Evolutionary conservation across 2,113 vertebrate genomes (phyloP), one percentile per base, ranked within the genome.

Genomic region (Thinocorus orbignyianus): DNA sequence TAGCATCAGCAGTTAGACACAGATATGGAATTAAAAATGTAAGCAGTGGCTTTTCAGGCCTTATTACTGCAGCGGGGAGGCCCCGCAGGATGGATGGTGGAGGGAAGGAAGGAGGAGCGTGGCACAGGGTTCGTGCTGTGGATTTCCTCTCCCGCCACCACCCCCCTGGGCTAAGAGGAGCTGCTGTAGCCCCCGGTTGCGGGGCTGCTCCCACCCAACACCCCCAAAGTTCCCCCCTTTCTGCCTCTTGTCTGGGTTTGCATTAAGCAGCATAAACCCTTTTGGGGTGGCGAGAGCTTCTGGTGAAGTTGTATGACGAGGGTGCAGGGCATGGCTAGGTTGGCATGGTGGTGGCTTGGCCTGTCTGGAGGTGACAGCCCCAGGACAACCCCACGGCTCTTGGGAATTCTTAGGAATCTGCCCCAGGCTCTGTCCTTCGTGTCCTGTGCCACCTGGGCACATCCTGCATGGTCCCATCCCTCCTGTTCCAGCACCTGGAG

Each of bases 1-100:
- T 91, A 93, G 95, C 97, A 93, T 95, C 93, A 94, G 96, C 88
- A 91, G 88, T 96, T 96, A 96, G 96, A 96, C 96, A 96, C 97
- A 97, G 97, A 95, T 95, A 96, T 58, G 90, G 97, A 95, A 95
- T 97, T 97, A 94, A 89, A 86, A 83, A 85, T 90, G 95, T 95
- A 92, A 94, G 96, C 82, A 83, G 82, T n/a, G 89, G 95, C 88
- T 93, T 94, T 94, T 57, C 93, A 89, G 92, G 80, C 48, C 66
- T 62, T 20, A 33, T 78, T 74, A 51, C 3, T 33, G 81, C 26
- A 31, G 86, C 7, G 0, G 92, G 92, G 88, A 92, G 86, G 79
- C 68, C 78, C 72, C 4, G 85, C 77, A 85, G 94, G 94, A 71
- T 0, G 83, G 86, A 49, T n/a, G 69, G 92, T 4, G 44, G 78